Evolutionary conservation across 35 echinoderm and acorn worm species (phyloP).

Genomic region (Patiria miniata): DNA sequence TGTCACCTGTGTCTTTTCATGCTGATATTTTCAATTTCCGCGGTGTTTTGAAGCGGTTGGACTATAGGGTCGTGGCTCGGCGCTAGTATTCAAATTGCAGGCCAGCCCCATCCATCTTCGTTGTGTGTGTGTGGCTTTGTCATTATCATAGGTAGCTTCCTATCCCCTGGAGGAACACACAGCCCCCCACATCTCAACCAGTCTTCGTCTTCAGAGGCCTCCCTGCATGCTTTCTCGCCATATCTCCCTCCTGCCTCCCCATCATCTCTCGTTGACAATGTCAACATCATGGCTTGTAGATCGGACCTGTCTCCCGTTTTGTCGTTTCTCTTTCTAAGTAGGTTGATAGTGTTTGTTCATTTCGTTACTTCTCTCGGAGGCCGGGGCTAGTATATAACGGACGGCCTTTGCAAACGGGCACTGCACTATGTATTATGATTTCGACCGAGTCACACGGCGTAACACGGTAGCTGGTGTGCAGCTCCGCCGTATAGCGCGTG

Average conservation of each 20-base stretch:
- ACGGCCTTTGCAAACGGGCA: background rate
- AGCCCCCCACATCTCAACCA: no score
- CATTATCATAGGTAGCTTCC: no score
- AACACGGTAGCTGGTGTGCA: slow-evolving; percentile 10
- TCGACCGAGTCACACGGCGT: background rate
- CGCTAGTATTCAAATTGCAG: background rate
- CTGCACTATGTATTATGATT: background rate
- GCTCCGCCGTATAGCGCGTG: background rate
- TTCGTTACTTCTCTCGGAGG: background rate
- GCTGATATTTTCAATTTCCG: slow-evolving; percentile 12
- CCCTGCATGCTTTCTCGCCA: no score
- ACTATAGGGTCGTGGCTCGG: background rate
- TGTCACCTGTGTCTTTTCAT: no score
- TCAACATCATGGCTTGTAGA: background rate
- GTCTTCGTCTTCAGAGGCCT: no score
- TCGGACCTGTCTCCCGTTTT: slow-evolving; percentile 19
- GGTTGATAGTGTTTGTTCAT: slow-evolving; percentile 31
- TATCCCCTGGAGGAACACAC: no score
- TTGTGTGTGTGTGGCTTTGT: background rate
- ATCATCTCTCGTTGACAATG: slow-evolving; percentile 1
- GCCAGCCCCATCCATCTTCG: slow-evolving; percentile 9
- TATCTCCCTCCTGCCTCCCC: background rate
- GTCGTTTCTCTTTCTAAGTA: slow-evolving; percentile 10
- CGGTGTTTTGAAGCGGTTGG: background rate
- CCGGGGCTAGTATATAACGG: background rate